These are phyloP conservation scores for Caenorhabditis wallacei DNA, from an alignment of 2,888 invertebrate genomes.

Conservation along the genomic window DNA sequence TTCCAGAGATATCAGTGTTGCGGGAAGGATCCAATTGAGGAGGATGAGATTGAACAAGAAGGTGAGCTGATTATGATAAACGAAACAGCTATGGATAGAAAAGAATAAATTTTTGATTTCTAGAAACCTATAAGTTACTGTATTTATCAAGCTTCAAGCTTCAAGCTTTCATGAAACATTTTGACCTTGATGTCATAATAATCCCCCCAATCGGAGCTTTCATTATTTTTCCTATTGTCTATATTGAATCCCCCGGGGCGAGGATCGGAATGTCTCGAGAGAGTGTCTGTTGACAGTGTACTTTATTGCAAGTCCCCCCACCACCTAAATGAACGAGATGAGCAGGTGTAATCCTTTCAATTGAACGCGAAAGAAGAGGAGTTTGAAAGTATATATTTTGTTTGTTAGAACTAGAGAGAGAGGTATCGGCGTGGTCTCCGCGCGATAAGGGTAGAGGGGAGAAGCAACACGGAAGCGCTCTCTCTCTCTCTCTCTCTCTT, in stretches of 20 bases:
- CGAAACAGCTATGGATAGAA: neutral
- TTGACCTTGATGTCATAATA: slow-evolving; percentile 1
- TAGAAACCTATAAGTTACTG: no score
- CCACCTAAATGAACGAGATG: slow-evolving; percentile 2
- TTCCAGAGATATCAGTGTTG: slow-evolving; percentile 81
- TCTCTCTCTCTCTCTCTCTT: no score
- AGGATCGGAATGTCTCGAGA: slow-evolving; percentile 33
- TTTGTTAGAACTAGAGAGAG: slow-evolving; percentile 22
- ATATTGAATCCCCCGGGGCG: neutral
- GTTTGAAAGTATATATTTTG: slow-evolving; percentile 29
- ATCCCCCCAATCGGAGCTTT: neutral
- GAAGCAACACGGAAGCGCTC: slow-evolving; percentile 56
- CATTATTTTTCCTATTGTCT: neutral
- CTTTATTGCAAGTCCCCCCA: slow-evolving; percentile 36
- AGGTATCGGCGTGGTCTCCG: neutral
- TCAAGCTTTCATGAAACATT: neutral
- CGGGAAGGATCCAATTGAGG: slow-evolving; percentile 80
- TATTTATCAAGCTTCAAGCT: neutral
- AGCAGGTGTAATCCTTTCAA: slow-evolving; percentile 51
- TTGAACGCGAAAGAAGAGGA: neutral
- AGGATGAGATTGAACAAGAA: slow-evolving; percentile 76
- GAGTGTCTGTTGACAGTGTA: slow-evolving; percentile 57
- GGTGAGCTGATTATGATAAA: slow-evolving; percentile 44
- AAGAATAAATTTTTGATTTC: neutral
- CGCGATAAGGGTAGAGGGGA: neutral